These are phyloP conservation scores for Lycocerus yunnanus DNA, from an alignment of 2,888 invertebrate species.

Conservation along the genomic window DNA sequence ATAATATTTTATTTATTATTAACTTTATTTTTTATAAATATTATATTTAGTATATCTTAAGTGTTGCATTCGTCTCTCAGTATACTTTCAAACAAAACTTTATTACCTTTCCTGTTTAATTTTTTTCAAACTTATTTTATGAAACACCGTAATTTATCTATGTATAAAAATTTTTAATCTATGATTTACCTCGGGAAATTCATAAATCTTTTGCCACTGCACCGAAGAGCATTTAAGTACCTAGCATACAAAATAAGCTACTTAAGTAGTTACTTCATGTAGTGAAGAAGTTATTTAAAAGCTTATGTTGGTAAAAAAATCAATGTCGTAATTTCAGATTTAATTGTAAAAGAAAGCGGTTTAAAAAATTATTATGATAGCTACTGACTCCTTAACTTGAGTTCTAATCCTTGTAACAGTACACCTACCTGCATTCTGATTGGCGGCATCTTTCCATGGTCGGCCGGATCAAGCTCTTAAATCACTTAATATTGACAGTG, in stretches of 20 bases:
- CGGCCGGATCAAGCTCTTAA: conserved; percentile 40
- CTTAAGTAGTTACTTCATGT: not conserved
- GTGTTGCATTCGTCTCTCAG: too few relatives aligned
- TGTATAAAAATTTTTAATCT: not conserved
- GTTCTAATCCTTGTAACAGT: conserved; percentile 3
- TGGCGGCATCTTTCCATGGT: conserved; percentile 43
- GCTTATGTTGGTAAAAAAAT: not conserved
- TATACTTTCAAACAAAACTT: too few relatives aligned
- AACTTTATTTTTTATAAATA: not conserved
- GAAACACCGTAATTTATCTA: not conserved
- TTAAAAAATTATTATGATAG: not conserved
- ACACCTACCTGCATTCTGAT: conserved; percentile 40
- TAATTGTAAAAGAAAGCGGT: not conserved
- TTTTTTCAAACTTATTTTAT: not conserved
- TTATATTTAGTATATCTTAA: too few relatives aligned
- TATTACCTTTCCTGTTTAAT: too few relatives aligned
- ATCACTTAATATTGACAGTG: conserved; percentile 38
- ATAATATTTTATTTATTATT: not conserved
- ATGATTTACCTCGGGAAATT: not conserved
- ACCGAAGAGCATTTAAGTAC: not conserved
- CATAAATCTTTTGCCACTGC: not conserved
- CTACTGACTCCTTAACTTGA: not conserved
- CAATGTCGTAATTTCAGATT: not conserved
- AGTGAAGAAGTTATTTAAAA: not conserved
- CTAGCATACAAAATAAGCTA: not conserved